phyloP scores from a whole-genome alignment of 2,113 vertebrate genomes.

The Ciconia maguari region DNA sequence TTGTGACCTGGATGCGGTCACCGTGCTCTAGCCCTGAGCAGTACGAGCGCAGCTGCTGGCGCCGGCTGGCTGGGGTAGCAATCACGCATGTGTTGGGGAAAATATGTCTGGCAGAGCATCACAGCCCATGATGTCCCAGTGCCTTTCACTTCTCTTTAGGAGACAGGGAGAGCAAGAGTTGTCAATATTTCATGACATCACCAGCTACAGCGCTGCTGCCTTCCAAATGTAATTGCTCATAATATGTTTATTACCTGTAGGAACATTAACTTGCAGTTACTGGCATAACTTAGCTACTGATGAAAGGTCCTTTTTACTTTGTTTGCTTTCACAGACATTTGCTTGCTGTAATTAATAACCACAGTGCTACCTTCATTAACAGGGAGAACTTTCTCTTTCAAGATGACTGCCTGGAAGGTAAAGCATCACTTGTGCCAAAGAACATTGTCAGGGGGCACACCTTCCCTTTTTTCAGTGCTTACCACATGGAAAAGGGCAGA shows the following conservation, averaged over 20 bases:
- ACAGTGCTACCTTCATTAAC: background rate
- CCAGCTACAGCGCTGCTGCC: background rate
- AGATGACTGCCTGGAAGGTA: conserved; percentile 4
- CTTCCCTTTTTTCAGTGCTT: background rate
- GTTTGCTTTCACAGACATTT: background rate
- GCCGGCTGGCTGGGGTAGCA: background rate
- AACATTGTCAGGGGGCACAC: background rate
- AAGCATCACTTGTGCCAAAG: background rate
- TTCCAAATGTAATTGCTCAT: background rate
- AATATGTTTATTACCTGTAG: background rate
- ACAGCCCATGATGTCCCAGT: background rate
- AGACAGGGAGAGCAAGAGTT: background rate
- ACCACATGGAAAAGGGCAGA: background rate
- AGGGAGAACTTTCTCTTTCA: conserved; percentile 28
- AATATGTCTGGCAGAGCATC: background rate
- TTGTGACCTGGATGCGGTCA: background rate
- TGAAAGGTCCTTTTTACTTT: background rate
- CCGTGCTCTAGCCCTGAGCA: background rate
- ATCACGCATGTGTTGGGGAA: background rate
- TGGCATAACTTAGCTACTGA: background rate
- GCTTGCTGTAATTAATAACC: conserved; percentile 10
- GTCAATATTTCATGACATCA: background rate
- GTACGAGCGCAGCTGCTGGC: background rate
- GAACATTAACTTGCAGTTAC: background rate
- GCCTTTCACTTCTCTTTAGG: background rate